Evolutionary conservation across 2,888 invertebrate genomes (phyloP).

Genomic region (Hetaerina titia): DNA sequence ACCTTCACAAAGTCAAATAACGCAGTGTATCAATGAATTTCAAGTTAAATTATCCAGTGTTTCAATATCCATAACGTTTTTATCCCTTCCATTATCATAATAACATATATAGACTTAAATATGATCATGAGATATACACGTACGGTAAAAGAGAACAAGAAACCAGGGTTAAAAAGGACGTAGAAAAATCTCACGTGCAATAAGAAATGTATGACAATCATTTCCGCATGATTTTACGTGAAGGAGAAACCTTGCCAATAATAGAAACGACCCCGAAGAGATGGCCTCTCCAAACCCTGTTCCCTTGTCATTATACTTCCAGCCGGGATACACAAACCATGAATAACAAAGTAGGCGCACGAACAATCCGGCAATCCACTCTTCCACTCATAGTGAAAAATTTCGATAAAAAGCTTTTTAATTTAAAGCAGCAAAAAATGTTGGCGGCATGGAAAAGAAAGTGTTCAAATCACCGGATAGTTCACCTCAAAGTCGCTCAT

Average conservation of each 20-base stretch:
- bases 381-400: background rate
- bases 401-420: background rate
- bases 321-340: background rate
- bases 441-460: background rate
- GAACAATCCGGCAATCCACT: background rate
- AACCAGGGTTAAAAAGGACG: too few species aligned
- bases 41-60: too few species aligned
- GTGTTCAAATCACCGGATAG: background rate
- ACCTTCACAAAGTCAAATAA: too few species aligned
- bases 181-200: too few species aligned
- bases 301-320: background rate
- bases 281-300: background rate
- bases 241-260: background rate
- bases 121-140: too few species aligned
- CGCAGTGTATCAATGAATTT: too few species aligned
- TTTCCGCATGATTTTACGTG: too few species aligned
- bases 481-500: background rate
- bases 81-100: too few species aligned
- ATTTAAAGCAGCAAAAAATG: background rate
- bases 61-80: too few species aligned
- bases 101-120: too few species aligned
- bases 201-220: too few species aligned
- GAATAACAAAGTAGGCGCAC: background rate
- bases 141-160: too few species aligned
- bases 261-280: background rate